phyloP scores from a whole-genome alignment of 2,888 invertebrate species.

The Poecilobothrus nobilitatus region DNA sequence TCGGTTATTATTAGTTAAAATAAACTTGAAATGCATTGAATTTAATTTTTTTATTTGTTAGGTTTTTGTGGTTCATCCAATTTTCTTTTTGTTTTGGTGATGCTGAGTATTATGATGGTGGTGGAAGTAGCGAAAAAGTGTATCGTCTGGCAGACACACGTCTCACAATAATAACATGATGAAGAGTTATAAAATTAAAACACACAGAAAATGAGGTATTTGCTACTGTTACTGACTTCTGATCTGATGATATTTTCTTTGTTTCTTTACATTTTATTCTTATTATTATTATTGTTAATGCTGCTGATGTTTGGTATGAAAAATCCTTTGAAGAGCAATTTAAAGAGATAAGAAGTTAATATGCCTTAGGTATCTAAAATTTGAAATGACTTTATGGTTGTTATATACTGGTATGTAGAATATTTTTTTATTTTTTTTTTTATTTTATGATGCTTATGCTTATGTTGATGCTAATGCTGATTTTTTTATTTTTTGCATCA shows the following conservation, averaged over 20 bases:
- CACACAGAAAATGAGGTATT: slow-evolving; percentile 27
- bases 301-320: no score
- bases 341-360: background rate
- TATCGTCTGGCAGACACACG: slow-evolving; percentile 31
- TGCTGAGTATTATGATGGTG: no score
- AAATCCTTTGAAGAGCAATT: background rate
- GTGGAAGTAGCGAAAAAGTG: slow-evolving; percentile 21
- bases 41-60: background rate
- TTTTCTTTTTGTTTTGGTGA: no score
- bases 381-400: background rate
- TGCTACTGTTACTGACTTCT: slow-evolving; percentile 24
- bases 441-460: no score
- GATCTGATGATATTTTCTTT: background rate
- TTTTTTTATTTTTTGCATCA: no score
- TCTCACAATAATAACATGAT: slow-evolving; percentile 30
- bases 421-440: no score
- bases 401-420: background rate
- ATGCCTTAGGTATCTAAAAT: background rate
- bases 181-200: slow-evolving; percentile 30
- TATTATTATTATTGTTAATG: no score
- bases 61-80: no score
- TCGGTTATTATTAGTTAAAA: background rate
- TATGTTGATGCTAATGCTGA: no score
- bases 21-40: background rate
- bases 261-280: no score